Evolutionary conservation across 2,888 invertebrate genomes (phyloP).

Genomic region (Drosophila flavopinicola): DNA sequence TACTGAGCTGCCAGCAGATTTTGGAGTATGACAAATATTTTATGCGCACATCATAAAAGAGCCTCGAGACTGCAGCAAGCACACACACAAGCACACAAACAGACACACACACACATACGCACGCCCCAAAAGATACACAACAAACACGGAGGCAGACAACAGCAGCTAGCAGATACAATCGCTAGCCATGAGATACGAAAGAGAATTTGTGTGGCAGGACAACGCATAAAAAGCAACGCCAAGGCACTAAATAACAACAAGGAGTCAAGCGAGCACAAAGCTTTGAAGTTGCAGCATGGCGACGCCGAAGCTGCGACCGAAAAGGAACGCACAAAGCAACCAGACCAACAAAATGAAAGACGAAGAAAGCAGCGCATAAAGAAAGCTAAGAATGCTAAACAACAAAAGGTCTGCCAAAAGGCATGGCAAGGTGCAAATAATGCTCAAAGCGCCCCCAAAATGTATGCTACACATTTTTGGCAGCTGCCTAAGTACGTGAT

Average conservation of each 20-base stretch:
- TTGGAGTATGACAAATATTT: slow-evolving; percentile 74
- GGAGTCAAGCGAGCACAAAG: slow-evolving; percentile 53
- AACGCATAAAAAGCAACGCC: slow-evolving; percentile 67
- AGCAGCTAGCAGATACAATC: slow-evolving; percentile 55
- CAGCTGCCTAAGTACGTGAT: slow-evolving; percentile 62
- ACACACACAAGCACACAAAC: slow-evolving; percentile 18
- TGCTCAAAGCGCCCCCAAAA: slow-evolving; percentile 71
- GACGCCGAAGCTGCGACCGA: slow-evolving; percentile 43
- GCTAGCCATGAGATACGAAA: slow-evolving; percentile 61
- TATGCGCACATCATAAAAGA: slow-evolving; percentile 77
- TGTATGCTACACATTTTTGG: slow-evolving; percentile 72
- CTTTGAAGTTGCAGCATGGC: slow-evolving; percentile 69
- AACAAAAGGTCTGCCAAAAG: slow-evolving; percentile 52
- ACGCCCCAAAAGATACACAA: slow-evolving; percentile 46
- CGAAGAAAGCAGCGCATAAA: slow-evolving; percentile 23
- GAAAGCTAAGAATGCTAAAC: slow-evolving; percentile 59
- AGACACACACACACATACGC: slow-evolving; percentile 23
- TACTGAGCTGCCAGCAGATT: slow-evolving; percentile 60
- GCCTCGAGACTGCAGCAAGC: slow-evolving; percentile 64
- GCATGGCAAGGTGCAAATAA: slow-evolving; percentile 74
- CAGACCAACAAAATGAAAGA: slow-evolving; percentile 4
- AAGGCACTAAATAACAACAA: slow-evolving; percentile 73
- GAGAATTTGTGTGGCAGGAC: slow-evolving; percentile 54
- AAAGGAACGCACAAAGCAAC: slow-evolving; percentile 47
- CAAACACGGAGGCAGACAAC: slow-evolving; percentile 30